Base-by-base conservation (phyloP, 2,797 vertebrate species). In the Coreius guichenoti region DNA sequence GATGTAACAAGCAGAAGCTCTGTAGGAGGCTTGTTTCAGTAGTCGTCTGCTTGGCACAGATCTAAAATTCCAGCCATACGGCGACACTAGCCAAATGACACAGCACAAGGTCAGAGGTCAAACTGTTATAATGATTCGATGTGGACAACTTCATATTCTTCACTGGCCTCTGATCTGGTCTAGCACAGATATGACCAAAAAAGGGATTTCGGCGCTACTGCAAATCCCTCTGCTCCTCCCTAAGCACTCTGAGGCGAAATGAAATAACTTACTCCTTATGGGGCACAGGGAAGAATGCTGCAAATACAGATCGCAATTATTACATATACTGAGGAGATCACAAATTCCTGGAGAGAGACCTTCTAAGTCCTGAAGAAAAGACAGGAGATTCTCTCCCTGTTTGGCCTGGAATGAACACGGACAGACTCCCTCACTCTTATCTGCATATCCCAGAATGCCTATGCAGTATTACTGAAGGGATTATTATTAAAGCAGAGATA, bases 171-270 rank as follows among this genome's bases (percentile, higher is more conserved):
- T 90, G 91, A 89, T 91, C 81, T 89, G 47, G 14, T 82, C 89
- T 92, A 82, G 74, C 90, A 87, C 83, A 86, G 86, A 92, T 93
- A 92, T 95, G 92, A 94, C 95, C 95, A 95, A 94, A 95, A 94
- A 95, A 94, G 95, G 94, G 70, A 68, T 90, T 89, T 91, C 65
- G 4, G 87, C 75, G 91, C 91, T 94, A 91, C 92, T 90, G 90
- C 86, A 90, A 92, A 89, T 87, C 47, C 9, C 87, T 61, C 85
- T 65, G 78, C 78, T 90, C 91, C 91, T 92, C 92, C 91, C 88
- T 31, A 89, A 91, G 87, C 88, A 67, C 87, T 87, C 23, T 29
- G 54, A 78, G n/a, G 82, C 76, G 49, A 83, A 49, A 73, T 68
- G 21, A 90, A 86, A 81, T 86, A 29, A 86, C 58, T 82, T 73